A percentile compares a stretch with the other conserved stretches of the same genome.
phyloP scores from a whole-genome alignment of 2,113 vertebrate species.

The Nothocercus nigrocapillus region DNA sequence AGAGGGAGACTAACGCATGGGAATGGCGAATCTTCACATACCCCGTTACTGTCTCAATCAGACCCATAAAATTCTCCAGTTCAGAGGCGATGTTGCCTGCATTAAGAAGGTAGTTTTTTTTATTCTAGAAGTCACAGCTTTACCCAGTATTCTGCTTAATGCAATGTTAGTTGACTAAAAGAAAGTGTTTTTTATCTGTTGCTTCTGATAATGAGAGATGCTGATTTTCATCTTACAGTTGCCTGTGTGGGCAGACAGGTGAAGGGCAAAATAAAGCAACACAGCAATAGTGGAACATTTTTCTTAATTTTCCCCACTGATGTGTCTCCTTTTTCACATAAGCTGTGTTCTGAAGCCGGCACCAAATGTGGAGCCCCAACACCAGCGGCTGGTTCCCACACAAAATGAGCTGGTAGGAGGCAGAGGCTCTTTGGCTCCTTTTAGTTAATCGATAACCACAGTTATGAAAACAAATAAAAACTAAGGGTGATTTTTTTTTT shows the following conservation, averaged over 20 bases:
- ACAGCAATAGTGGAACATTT: background rate
- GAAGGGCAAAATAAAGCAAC: conserved; percentile 29
- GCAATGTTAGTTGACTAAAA: background rate
- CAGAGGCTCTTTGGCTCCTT: background rate
- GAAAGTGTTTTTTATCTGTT: background rate
- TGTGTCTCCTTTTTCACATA: background rate
- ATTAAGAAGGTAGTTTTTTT: background rate
- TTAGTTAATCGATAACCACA: background rate
- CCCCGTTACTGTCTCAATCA: conserved; percentile 94
- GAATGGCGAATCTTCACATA: conserved; percentile 97
- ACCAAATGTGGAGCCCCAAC: background rate
- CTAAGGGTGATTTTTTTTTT: background rate
- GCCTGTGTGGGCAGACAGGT: background rate
- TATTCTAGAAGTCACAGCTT: background rate
- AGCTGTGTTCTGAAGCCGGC: background rate
- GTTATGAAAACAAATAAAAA: conserved; percentile 11
- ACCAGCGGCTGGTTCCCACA: background rate
- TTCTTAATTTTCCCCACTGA: background rate
- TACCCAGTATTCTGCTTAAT: background rate
- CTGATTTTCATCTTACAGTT: background rate
- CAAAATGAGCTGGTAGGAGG: background rate
- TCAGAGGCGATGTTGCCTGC: conserved; percentile 95
- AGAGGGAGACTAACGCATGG: conserved; percentile 91
- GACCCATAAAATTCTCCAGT: conserved; percentile 97
- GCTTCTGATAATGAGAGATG: background rate